A percentile compares a stretch with the other conserved stretches of the same genome.
Evolutionary conservation across 2,888 invertebrate genomes (phyloP).

Genomic region (Dorcus parallelipipedus): DNA sequence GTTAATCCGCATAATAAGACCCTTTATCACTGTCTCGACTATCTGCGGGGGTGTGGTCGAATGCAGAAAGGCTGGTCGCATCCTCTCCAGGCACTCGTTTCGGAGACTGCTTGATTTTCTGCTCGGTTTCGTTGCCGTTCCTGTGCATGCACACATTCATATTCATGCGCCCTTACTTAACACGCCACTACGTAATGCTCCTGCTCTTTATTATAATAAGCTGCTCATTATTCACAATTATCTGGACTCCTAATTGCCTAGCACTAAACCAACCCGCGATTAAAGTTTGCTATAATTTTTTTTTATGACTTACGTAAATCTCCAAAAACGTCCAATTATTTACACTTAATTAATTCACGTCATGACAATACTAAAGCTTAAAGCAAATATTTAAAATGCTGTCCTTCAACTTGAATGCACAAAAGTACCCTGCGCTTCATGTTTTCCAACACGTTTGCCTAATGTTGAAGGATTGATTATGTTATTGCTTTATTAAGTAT

Average conservation of each 20-base stretch:
- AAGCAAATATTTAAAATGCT: too few relatives aligned
- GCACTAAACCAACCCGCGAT: constrained; percentile 1
- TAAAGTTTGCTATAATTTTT: not conserved
- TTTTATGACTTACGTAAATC: not conserved
- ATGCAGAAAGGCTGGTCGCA: constrained; percentile 34
- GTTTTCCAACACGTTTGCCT: too few relatives aligned
- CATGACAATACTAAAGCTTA: too few relatives aligned
- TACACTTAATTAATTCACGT: too few relatives aligned
- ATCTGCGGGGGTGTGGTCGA: constrained; percentile 36
- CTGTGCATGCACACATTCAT: constrained; percentile 39
- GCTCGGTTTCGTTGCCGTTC: constrained; percentile 39
- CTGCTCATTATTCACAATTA: constrained; percentile 14
- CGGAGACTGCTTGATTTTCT: constrained; percentile 41
- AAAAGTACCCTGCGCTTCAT: too few relatives aligned
- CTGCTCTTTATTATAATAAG: constrained; percentile 14
- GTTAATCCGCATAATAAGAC: constrained; percentile 45
- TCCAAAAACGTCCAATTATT: too few relatives aligned
- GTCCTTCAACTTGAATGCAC: too few relatives aligned
- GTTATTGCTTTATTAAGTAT: too few relatives aligned
- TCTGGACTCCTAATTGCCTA: constrained; percentile 3
- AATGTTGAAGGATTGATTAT: too few relatives aligned
- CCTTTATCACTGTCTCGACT: constrained; percentile 40
- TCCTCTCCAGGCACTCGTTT: constrained; percentile 35
- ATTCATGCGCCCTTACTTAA: constrained; percentile 36
- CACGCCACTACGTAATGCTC: constrained; percentile 23